Percentiles rank a stretch among this genome's conserved stretches.
Conservation (phyloP, 2,888 invertebrate genomes). For the Dinocampus coccinellae region DNA sequence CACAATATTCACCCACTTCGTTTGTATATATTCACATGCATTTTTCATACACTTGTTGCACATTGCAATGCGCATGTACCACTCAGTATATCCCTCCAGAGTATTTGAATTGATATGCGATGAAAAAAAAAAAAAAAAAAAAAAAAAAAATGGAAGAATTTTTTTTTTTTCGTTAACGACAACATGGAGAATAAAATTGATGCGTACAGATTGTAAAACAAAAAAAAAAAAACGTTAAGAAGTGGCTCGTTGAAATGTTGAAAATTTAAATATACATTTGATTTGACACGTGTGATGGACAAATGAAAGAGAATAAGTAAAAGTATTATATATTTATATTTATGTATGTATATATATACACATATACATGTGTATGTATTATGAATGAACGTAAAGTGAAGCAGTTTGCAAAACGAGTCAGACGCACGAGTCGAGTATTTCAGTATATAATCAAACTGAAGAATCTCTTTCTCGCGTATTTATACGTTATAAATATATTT, state of each 20-base stretch:
- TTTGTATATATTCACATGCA: conserved; percentile 24
- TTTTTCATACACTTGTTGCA: conserved; percentile 64
- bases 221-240: neutral
- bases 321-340: neutral
- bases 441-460: conserved; percentile 34
- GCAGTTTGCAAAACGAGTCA: conserved; percentile 31
- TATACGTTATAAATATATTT: neutral
- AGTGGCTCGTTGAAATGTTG: neutral
- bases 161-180: too few species aligned
- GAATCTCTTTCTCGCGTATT: conserved; percentile 30
- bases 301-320: neutral
- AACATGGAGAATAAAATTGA: too few species aligned
- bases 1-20: conserved; percentile 36
- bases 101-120: too few species aligned
- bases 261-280: conserved; percentile 8
- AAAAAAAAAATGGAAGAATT: too few species aligned
- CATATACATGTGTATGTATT: conserved; percentile 14
- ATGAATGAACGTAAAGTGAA: conserved; percentile 9
- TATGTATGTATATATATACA: conserved; percentile 4
- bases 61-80: conserved; percentile 36
- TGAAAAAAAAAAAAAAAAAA: too few species aligned
- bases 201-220: neutral
- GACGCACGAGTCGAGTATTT: conserved; percentile 31
- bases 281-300: neutral
- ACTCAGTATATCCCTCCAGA: too few species aligned